Evolutionary conservation across 2,888 invertebrate species (phyloP), one percentile per base, ranked within the genome.

Genomic region (Rhagium mordax): DNA sequence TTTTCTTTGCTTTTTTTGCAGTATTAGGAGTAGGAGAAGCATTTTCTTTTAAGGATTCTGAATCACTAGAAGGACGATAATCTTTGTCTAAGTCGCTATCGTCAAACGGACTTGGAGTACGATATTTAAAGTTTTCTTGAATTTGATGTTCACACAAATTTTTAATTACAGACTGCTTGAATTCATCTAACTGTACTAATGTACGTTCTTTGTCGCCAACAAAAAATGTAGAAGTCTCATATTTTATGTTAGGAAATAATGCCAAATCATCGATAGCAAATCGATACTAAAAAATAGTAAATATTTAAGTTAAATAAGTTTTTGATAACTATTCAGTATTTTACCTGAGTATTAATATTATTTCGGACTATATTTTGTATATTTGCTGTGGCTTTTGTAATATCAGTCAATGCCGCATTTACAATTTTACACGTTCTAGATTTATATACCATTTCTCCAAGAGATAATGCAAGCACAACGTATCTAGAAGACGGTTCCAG

Each of bases 101-200:
- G 60, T 60, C 60, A 60, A 60, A 7, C n/a, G 60, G 60, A 33
- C 60, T 60, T 27, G 60, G 60, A 60, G 60, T 60, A 20, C 18
- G 53, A 53, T 53, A 60, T 29, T 16, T 60, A 60, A 60, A 29
- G 16, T 60, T 60, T 33, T 60, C 33, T 60, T 60, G 24, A 29
- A 29, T 33, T 60, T 60, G 33, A 33, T 3, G 16, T 60, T 60
- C 33, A 33, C 16, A 33, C 33, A 60, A 60, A 33, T n/a, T n/a
- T n/a, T n/a, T n/a, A n/a, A n/a, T n/a, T n/a, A n/a, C n/a, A n/a
- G n/a, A n/a, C n/a, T n/a, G 15, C 16, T 60, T 60, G 33, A 60
- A 60, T 60, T 29, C 60, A 60, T 60, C 33, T 60, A 60, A 60
- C 33, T 60, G 60, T 60, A 33, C 60, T 16, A 33, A 60, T 1